phyloP scores from a whole-genome alignment of 2,888 invertebrate genomes.

The Hypomecis atomaria region DNA sequence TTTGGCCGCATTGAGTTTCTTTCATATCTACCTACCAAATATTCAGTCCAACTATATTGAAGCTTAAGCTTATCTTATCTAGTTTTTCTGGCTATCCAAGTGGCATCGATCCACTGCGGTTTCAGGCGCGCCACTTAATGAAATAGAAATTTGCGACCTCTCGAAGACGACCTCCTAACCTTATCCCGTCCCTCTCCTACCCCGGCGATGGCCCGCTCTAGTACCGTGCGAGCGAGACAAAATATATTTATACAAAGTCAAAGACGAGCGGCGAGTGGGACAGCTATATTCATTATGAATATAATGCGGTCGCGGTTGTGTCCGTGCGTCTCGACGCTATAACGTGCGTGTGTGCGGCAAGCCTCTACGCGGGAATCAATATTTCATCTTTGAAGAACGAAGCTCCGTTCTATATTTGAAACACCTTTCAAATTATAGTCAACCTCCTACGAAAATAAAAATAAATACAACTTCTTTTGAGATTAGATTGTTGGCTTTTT shows the following conservation, averaged over 20 bases:
- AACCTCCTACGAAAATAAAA: background rate
- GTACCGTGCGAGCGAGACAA: conserved; percentile 74
- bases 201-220: conserved; percentile 66
- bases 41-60: too few species aligned
- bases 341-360: conserved; percentile 68
- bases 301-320: conserved; percentile 82
- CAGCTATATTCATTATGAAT: conserved; percentile 85
- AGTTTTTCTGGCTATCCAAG: conserved; percentile 64
- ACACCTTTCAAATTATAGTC: conserved; percentile 15
- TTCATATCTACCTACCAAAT: too few species aligned
- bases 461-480: background rate
- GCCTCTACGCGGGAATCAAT: conserved; percentile 79
- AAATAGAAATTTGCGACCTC: conserved; percentile 84
- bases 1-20: too few species aligned
- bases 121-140: conserved; percentile 80
- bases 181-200: conserved; percentile 74
- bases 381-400: conserved; percentile 74
- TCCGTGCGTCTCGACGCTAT: conserved; percentile 74
- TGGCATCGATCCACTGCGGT: conserved; percentile 78
- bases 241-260: conserved; percentile 84
- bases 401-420: conserved; percentile 34
- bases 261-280: conserved; percentile 83
- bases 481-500: background rate
- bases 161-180: conserved; percentile 81
- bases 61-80: background rate